These are phyloP conservation scores for Carcinoscorpius rotundicauda DNA, from an alignment of 1,140 invertebrate genomes.

Conservation along the genomic window DNA sequence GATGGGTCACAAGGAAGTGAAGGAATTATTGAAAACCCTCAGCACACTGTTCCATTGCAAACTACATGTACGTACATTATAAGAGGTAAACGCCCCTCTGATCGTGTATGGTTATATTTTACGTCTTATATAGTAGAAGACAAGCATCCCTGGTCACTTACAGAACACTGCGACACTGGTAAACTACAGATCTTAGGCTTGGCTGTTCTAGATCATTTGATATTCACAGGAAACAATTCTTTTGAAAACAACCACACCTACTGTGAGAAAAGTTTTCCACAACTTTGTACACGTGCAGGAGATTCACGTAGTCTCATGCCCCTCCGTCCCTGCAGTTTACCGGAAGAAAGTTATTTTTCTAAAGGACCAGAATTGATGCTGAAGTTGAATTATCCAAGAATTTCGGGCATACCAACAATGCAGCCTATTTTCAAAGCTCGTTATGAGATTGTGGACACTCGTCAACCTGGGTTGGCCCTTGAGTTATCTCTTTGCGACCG, in stretches of 20 bases:
- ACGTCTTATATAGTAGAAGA: constrained; percentile 33
- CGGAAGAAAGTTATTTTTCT: constrained; percentile 24
- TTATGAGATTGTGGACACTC: constrained; percentile 25
- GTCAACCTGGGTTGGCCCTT: constrained; percentile 18
- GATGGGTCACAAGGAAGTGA: constrained; percentile 55
- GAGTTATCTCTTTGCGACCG: constrained; percentile 20
- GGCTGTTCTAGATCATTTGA: too few species aligned
- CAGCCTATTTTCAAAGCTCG: constrained; percentile 17
- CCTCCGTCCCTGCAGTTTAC: constrained; percentile 23
- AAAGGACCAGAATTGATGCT: constrained; percentile 21
- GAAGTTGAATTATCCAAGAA: constrained; percentile 18
- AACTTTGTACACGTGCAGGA: constrained; percentile 23
- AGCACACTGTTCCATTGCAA: constrained; percentile 66
- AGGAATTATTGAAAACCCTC: constrained; percentile 60
- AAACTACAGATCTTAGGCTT: constrained; percentile 13
- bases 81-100: constrained; percentile 49
- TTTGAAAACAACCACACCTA: too few species aligned
- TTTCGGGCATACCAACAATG: constrained; percentile 16
- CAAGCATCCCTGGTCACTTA: constrained; percentile 17
- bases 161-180: constrained; percentile 22
- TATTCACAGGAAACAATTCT: too few species aligned
- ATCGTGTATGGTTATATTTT: constrained; percentile 74
- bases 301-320: constrained; percentile 21
- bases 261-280: constrained; percentile 25
- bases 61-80: constrained; percentile 75